phyloP scores from a whole-genome alignment of 1,140 invertebrate species.

The Euwallacea similis region DNA sequence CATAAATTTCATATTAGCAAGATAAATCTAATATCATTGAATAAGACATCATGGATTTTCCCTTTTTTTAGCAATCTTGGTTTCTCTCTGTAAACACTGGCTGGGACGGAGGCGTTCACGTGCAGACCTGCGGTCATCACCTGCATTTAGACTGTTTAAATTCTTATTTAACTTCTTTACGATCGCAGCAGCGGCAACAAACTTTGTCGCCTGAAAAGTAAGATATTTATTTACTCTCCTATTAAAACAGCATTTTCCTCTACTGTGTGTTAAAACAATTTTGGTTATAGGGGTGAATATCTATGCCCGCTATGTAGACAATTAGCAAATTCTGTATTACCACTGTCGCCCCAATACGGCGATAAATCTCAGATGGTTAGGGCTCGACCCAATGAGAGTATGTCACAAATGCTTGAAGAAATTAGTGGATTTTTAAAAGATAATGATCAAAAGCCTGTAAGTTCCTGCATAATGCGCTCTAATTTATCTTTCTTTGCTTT shows the following conservation, averaged over 20 bases:
- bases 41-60: too few relatives aligned
- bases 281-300: constrained; percentile 75
- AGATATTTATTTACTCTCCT: constrained; percentile 9
- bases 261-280: neutral
- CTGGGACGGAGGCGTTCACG: constrained; percentile 91
- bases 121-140: constrained; percentile 96
- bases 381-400: constrained; percentile 58
- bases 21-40: too few relatives aligned
- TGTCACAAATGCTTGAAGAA: constrained; percentile 60
- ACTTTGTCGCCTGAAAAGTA: constrained; percentile 72
- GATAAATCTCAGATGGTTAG: constrained; percentile 67
- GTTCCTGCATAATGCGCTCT: constrained; percentile 37
- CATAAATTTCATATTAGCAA: neutral
- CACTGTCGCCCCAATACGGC: constrained; percentile 79
- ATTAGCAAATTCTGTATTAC: constrained; percentile 89
- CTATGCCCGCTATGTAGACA: constrained; percentile 92
- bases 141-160: constrained; percentile 91
- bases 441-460: constrained; percentile 66
- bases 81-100: constrained; percentile 83
- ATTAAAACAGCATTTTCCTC: neutral
- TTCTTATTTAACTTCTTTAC: constrained; percentile 82
- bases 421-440: constrained; percentile 68
- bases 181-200: constrained; percentile 72
- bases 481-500: neutral
- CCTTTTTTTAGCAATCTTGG: constrained; percentile 66